Conservation (phyloP, 2,888 invertebrate genomes). For the Melinopterus prodromus region DNA sequence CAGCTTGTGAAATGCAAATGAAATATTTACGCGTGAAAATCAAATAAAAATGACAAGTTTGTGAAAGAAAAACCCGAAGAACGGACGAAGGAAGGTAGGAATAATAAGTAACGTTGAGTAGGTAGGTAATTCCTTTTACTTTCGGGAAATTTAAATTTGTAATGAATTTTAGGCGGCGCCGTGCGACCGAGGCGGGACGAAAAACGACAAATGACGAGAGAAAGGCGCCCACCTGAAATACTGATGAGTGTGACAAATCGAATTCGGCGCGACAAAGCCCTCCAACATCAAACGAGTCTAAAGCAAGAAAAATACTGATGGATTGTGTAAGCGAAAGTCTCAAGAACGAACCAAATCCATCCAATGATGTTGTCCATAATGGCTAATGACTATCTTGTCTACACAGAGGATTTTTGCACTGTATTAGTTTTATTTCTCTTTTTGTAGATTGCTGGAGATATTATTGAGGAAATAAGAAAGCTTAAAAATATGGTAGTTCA, state of each 20-base stretch:
- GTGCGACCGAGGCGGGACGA: background rate
- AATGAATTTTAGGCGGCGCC: background rate
- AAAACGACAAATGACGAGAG: background rate
- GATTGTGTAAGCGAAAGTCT: background rate
- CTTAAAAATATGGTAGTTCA: too few relatives aligned
- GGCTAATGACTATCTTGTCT: too few relatives aligned
- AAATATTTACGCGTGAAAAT: background rate
- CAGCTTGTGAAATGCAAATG: background rate
- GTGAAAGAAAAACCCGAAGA: background rate
- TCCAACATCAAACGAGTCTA: background rate
- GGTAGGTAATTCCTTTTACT: background rate
- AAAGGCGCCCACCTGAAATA: background rate
- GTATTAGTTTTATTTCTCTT: too few relatives aligned
- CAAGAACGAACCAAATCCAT: background rate
- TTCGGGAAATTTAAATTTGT: background rate
- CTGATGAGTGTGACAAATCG: background rate
- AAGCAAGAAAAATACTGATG: background rate
- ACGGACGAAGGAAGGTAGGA: background rate
- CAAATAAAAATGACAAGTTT: constrained; percentile 4
- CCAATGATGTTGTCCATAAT: background rate
- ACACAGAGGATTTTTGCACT: too few relatives aligned
- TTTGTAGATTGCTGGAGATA: too few relatives aligned
- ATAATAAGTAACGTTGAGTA: background rate
- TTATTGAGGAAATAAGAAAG: too few relatives aligned
- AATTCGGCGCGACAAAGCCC: background rate